Percentiles rank a stretch among this genome's conserved stretches.
Evolutionary conservation across 2,797 vertebrate species (phyloP).

Genomic region (Artibeus lituratus): DNA sequence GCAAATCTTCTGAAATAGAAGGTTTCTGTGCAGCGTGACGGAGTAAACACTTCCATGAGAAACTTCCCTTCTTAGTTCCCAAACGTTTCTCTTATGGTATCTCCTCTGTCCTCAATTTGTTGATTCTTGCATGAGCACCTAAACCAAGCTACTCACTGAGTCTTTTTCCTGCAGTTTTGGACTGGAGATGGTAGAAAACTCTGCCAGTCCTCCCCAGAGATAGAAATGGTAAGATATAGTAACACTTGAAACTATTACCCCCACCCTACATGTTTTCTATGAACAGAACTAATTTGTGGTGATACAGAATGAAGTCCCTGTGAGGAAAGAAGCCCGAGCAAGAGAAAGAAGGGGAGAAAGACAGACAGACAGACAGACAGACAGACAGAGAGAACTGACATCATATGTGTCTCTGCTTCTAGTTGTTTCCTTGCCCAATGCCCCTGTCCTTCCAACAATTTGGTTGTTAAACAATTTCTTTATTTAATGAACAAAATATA

Average conservation of each 20-base stretch:
- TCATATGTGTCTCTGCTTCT: background rate
- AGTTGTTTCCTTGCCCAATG: background rate
- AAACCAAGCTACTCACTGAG: background rate
- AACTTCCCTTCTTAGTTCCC: background rate
- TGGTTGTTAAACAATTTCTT: background rate
- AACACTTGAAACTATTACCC: background rate
- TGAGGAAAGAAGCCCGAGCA: background rate
- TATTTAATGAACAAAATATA: conserved; percentile 26
- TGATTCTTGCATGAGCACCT: background rate
- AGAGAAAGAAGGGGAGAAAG: background rate
- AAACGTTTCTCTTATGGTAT: background rate
- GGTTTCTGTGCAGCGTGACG: background rate
- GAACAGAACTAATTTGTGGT: background rate
- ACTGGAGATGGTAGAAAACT: background rate
- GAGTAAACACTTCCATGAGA: background rate
- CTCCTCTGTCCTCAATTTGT: background rate
- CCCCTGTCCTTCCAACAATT: background rate
- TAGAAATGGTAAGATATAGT: background rate
- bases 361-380: background rate
- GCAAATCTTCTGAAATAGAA: background rate
- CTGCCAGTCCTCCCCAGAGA: background rate
- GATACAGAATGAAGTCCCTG: background rate
- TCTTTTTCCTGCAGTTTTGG: background rate
- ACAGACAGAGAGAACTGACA: background rate
- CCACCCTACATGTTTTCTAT: background rate